Percentiles rank a stretch among this genome's conserved stretches.
These are phyloP conservation scores for Phengaris arion DNA, from an alignment of 2,888 invertebrate genomes.

Conservation along the genomic window DNA sequence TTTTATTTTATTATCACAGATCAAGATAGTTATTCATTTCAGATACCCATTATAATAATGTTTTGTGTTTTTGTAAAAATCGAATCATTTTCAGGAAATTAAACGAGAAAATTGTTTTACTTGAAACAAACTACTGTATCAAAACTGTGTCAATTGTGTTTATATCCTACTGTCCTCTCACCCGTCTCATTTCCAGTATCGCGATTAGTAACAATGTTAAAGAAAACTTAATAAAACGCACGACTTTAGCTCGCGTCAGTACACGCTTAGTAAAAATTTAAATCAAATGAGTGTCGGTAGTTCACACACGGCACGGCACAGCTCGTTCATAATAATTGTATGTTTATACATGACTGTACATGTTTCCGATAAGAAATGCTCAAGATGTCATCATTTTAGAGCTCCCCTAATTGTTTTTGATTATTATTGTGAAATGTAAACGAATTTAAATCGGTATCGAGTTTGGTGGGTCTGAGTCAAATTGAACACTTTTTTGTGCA, in stretches of 20 bases:
- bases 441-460: background rate
- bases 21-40: background rate
- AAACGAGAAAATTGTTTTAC: no score
- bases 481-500: background rate
- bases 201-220: background rate
- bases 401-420: background rate
- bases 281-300: background rate
- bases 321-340: constrained; percentile 5
- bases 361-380: background rate
- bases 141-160: no score
- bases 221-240: background rate
- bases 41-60: background rate
- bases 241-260: background rate
- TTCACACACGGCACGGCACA: background rate
- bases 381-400: background rate
- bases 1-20: constrained; percentile 2
- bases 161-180: no score
- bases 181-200: no score
- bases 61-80: background rate
- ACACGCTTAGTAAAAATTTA: background rate
- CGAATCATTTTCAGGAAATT: no score
- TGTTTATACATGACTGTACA: background rate
- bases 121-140: no score
- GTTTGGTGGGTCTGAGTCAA: background rate
- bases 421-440: background rate